Evolutionary conservation across 2,888 invertebrate genomes (phyloP), one percentile per base, ranked within the genome.

Genomic region (Uloborus plumipes): DNA sequence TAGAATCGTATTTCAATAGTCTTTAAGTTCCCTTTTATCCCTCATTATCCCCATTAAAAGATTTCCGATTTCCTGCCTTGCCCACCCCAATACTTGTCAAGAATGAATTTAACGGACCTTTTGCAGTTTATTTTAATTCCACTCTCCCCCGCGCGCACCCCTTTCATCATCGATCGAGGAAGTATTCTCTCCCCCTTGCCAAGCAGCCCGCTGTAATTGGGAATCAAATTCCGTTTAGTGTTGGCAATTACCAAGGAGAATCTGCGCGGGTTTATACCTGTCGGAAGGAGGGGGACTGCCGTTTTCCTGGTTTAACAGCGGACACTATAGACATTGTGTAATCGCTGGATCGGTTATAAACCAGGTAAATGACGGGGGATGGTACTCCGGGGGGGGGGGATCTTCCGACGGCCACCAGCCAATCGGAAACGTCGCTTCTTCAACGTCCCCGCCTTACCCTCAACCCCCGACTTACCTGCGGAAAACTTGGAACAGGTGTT

Each of bases 211-310:
- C 66, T 55, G 66, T 81, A 81, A 81, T 81, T 81, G 69, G 74
- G 80, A 81, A 81, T 81, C 80, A 74, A 81, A 81, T 81, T 81
- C 80, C 55, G 80, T 81, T 81, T 81, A 81, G 80, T 74, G 69
- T 69, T 26, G 69, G 80, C 80, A 81, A 81, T 81, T 81, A 81
- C 64, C 80, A 74, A 70, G 65, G 58, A 66, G 49, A 74, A 64
- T 74, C 65, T 14, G 47, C 26, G 58, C 39, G 66, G 51, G 64
- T 64, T 64, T 64, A 64, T 39, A 11, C 39, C 11, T 39, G 67
- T 14, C 16, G 55, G 59, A 55, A 16, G 13, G 59, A 20, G 20
- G 58, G 74, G 53, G 16, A n/a, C 16, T 47, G 22, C 55, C 71
- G 77, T 53, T 78, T 78, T 78, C 70, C 80, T 61, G 70, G 69